Conservation (phyloP, 2,888 invertebrate genomes). For the Keiferia lycopersicella region DNA sequence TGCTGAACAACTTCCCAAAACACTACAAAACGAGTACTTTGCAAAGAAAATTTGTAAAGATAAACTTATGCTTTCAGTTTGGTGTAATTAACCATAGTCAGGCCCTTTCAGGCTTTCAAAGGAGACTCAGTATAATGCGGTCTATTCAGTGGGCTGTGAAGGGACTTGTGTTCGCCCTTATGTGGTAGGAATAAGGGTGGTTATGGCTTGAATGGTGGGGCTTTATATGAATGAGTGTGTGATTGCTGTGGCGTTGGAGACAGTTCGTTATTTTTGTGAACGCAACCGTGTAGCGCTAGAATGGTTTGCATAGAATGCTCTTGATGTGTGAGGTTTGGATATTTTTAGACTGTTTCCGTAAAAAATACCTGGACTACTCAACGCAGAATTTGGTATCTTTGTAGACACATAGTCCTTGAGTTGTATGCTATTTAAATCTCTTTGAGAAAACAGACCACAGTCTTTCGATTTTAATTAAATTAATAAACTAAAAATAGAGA, state of each 20-base stretch:
- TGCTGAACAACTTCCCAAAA: conserved; percentile 13
- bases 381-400: too few relatives aligned
- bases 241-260: conserved; percentile 64
- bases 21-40: conserved; percentile 28
- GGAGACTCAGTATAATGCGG: conserved; percentile 64
- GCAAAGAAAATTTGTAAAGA: conserved; percentile 46
- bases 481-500: too few relatives aligned
- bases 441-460: too few relatives aligned
- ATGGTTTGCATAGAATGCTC: not conserved
- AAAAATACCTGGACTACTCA: too few relatives aligned
- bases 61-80: conserved; percentile 54
- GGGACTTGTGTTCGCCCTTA: not conserved
- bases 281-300: conserved; percentile 64
- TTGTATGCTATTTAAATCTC: too few relatives aligned
- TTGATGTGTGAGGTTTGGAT: not conserved
- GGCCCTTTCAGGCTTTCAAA: conserved; percentile 67
- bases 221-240: conserved; percentile 34
- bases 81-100: conserved; percentile 66
- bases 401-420: too few relatives aligned
- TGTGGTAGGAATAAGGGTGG: not conserved
- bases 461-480: too few relatives aligned
- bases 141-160: conserved; percentile 26
- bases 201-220: not conserved
- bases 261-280: conserved; percentile 81
- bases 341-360: not conserved